These are phyloP conservation scores for Haliclona indistincta DNA, from an alignment of 37 sponge, comb jelly and placozoan genomes.

Conservation along the genomic window DNA sequence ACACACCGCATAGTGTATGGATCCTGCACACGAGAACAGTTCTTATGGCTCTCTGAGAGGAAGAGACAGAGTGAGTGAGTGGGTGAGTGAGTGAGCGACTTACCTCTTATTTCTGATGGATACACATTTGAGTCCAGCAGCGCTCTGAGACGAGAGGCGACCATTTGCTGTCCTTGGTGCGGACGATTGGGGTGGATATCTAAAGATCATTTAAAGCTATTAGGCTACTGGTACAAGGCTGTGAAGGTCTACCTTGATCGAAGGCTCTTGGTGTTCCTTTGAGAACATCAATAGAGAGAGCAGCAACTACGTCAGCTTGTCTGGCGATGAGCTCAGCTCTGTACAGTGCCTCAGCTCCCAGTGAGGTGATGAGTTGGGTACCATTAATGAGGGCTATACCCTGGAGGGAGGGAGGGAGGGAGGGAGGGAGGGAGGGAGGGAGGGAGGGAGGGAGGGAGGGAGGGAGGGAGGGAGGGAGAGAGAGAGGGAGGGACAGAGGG, in stretches of 20 bases:
- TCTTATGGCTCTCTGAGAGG: slow-evolving; percentile 53
- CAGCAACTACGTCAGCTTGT: slow-evolving; percentile 89
- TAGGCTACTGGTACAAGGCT: background rate
- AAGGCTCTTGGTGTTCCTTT: slow-evolving; percentile 78
- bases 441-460: background rate
- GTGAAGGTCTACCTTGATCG: slow-evolving; percentile 44
- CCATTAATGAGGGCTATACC: slow-evolving; percentile 96
- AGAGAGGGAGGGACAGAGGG: background rate
- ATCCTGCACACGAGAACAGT: slow-evolving; percentile 87
- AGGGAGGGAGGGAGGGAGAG: background rate
- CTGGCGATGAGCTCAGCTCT: slow-evolving; percentile 57
- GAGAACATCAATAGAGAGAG: slow-evolving; percentile 83
- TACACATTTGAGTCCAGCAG: slow-evolving; percentile 81
- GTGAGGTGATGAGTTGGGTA: slow-evolving; percentile 88
- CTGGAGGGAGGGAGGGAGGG: slow-evolving; percentile 10
- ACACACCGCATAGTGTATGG: slow-evolving; percentile 89
- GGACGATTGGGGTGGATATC: slow-evolving; percentile 79
- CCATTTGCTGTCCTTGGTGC: slow-evolving; percentile 86
- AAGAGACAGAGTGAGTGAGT: background rate
- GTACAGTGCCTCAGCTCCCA: slow-evolving; percentile 81
- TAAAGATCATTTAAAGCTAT: slow-evolving; percentile 3
- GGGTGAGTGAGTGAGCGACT: background rate
- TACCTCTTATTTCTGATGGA: slow-evolving; percentile 86
- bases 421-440: background rate
- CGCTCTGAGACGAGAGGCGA: slow-evolving; percentile 80